These are phyloP conservation scores for Macrosteles quadrilineatus DNA, from an alignment of 1,140 invertebrate genomes.

Conservation along the genomic window DNA sequence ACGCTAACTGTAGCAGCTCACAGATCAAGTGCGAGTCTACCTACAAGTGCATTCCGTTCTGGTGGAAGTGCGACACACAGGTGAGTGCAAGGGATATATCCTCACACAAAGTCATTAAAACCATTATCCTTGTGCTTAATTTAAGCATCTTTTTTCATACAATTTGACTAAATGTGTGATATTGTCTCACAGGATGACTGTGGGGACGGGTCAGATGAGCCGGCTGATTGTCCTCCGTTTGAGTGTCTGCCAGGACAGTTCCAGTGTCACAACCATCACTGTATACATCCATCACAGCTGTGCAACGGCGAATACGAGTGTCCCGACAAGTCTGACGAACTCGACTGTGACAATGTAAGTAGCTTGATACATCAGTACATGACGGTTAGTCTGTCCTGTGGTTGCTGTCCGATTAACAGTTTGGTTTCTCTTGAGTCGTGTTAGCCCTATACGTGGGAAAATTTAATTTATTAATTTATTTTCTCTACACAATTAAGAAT, in stretches of 20 bases:
- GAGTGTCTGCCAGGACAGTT: conserved; percentile 75
- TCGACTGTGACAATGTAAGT: conserved; percentile 39
- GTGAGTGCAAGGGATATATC: no score
- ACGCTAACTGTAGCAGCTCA: conserved; percentile 75
- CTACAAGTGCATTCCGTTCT: conserved; percentile 69
- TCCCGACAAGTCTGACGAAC: conserved; percentile 63
- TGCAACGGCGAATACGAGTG: conserved; percentile 72
- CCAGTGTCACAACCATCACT: conserved; percentile 68
- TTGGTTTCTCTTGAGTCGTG: no score
- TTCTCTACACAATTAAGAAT: no score
- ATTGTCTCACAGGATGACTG: conserved; percentile 70
- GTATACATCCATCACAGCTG: conserved; percentile 67
- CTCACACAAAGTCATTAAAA: no score
- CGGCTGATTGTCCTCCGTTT: conserved; percentile 66
- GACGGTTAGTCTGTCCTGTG: no score
- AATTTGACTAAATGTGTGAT: no score
- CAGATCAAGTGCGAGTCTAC: conserved; percentile 75
- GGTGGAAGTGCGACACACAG: conserved; percentile 64
- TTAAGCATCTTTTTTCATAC: no score
- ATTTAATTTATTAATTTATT: no score
- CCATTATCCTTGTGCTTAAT: no score
- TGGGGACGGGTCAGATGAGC: conserved; percentile 77
- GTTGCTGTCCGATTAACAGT: no score
- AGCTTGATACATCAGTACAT: no score
- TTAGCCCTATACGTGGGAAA: no score